These are phyloP conservation scores for Heliconius eleuchia DNA, from an alignment of 1,140 invertebrate genomes.

Conservation along the genomic window DNA sequence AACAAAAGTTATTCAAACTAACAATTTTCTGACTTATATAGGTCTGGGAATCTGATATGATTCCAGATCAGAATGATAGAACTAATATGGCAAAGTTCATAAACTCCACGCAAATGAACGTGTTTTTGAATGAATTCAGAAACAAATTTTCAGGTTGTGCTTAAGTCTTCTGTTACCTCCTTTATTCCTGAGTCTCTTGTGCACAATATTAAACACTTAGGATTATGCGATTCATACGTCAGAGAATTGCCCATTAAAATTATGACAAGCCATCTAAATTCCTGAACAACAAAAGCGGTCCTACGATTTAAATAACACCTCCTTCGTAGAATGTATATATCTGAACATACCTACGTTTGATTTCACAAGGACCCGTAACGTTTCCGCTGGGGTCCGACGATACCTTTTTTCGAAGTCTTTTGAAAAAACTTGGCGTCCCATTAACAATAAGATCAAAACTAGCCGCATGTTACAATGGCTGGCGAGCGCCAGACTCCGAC, in stretches of 20 bases:
- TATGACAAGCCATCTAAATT: conserved; percentile 80
- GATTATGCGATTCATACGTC: conserved; percentile 55
- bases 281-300: conserved; percentile 74
- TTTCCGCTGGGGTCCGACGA: conserved; percentile 77
- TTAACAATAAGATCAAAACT: conserved; percentile 81
- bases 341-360: conserved; percentile 62
- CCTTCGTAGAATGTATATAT: conserved; percentile 75
- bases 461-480: conserved; percentile 77
- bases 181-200: conserved; percentile 1
- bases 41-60: no score
- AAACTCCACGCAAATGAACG: no score
- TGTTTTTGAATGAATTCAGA: no score
- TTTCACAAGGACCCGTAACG: conserved; percentile 76
- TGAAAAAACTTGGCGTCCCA: conserved; percentile 79
- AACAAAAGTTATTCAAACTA: no score
- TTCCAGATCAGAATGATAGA: no score
- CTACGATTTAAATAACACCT: conserved; percentile 80
- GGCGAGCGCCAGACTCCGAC: conserved; percentile 74
- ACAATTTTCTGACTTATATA: no score
- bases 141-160: neutral
- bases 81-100: no score
- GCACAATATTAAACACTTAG: conserved; percentile 54
- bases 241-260: conserved; percentile 75
- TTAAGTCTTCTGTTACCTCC: neutral
- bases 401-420: conserved; percentile 74